Base-by-base conservation (phyloP, 2,113 vertebrate genomes). In the Microcebus murinus region DNA sequence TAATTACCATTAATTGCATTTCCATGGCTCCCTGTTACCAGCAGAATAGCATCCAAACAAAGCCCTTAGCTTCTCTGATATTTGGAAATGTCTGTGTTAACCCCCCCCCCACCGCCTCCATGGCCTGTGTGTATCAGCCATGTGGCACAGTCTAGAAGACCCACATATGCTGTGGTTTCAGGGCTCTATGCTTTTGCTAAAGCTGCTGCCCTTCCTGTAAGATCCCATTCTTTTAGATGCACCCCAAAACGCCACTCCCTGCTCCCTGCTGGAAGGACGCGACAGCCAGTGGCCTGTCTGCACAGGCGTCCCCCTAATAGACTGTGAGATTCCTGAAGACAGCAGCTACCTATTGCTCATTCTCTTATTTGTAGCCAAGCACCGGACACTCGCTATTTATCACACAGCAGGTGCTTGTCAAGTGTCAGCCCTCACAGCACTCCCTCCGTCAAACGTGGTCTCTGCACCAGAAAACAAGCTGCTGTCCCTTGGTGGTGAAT, bases 341-440 rank as follows among this genome's bases (percentile, higher is more conserved):
- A 11, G 42, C 0, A 0, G 21, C 11, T 23, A 31, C 39, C 76
- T 11, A 25, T 1, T 34, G 52, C 79, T 52, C 20, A 1, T 13
- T n/a, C 5, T 65, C 70, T 17, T 25, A 0, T 9, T 76, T 50
- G 59, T 42, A 25, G 42, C 23, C 3, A 0, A 6, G 81, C 31
- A 0, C 27, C 12, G 34, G 27, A 34, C 8, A 8, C 82, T 25
- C 13, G 76, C 25, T 34, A 7, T 45, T 27, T 21, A 27, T 42
- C 39, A 12, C 45, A 6, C 63, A 23, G 48, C n/a, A 87, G 45
- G 42, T 20, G 1, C 36, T 27, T 17, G 20, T 42, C 23, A 42
- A 27, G 42, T 2, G 8, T 8, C 12, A 1, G 3, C 14, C 31
- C 3, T 27, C 29, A 5, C 0, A 1, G 13, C 2, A 4, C 34